phyloP scores from a whole-genome alignment of 2,888 invertebrate species.

The Pristionchus entomophagus region DNA sequence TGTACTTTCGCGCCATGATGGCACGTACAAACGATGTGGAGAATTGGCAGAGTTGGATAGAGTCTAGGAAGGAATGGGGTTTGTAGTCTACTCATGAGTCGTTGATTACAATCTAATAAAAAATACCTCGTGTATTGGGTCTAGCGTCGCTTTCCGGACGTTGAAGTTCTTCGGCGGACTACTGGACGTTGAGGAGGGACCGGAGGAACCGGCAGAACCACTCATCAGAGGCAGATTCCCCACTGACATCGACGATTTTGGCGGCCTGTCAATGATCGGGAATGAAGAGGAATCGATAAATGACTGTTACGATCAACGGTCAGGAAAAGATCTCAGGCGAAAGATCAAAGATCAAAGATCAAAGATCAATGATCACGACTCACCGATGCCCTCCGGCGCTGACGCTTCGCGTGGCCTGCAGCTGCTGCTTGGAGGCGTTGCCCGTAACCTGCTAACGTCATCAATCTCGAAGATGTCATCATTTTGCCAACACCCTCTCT shows the following conservation, averaged over 20 bases:
- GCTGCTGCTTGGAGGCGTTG: conserved; percentile 7
- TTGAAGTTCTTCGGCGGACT: conserved; percentile 40
- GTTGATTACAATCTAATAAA: too few species aligned
- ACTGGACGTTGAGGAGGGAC: background rate
- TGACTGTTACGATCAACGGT: conserved; percentile 1
- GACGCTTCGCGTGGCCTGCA: conserved; percentile 14
- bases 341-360: background rate
- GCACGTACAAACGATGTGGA: too few species aligned
- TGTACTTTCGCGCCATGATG: too few species aligned
- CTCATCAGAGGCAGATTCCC: background rate
- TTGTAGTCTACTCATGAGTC: too few species aligned
- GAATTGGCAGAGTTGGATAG: too few species aligned
- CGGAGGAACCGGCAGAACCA: background rate
- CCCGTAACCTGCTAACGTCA: background rate
- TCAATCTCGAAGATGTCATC: background rate
- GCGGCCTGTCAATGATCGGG: background rate
- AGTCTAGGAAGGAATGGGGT: too few species aligned
- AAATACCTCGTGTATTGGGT: conserved; percentile 42
- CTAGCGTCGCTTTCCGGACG: conserved; percentile 35
- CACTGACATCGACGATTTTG: conserved; percentile 22
- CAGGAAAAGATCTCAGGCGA: background rate
- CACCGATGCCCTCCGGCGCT: conserved; percentile 41
- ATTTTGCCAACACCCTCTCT: background rate
- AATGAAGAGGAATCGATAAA: background rate
- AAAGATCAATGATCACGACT: background rate